phyloP scores from a whole-genome alignment of 1,140 invertebrate genomes.

The Aphis gossypii region DNA sequence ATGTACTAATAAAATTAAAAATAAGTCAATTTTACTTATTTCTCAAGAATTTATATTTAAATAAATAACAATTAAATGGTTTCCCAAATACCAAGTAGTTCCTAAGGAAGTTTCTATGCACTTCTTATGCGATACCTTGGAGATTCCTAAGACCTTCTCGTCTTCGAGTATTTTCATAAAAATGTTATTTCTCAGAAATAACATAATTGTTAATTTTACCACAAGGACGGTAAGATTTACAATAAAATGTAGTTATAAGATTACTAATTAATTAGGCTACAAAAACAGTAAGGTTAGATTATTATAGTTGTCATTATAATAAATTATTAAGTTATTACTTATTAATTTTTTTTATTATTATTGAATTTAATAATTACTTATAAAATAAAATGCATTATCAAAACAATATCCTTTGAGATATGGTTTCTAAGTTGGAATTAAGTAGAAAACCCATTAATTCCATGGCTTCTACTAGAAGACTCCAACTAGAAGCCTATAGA shows the following conservation, averaged over 20 bases:
- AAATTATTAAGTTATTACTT: background rate
- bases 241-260: background rate
- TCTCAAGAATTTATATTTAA: no score
- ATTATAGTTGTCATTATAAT: background rate
- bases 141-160: no score
- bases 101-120: no score
- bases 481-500: background rate
- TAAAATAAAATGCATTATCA: background rate
- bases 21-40: background rate
- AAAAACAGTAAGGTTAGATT: background rate
- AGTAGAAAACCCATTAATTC: background rate
- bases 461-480: background rate
- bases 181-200: no score
- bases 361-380: background rate
- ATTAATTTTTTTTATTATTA: background rate
- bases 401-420: background rate
- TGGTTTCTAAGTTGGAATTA: background rate
- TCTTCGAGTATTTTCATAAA: no score
- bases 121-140: no score
- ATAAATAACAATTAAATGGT: no score
- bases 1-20: background rate
- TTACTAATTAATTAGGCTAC: background rate
- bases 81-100: no score
- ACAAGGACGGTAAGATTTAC: no score
- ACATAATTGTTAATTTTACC: no score